A percentile compares a stretch with the other conserved stretches of the same genome.
Conservation (phyloP, 1,140 invertebrate species). For the Eciton burchellii region DNA sequence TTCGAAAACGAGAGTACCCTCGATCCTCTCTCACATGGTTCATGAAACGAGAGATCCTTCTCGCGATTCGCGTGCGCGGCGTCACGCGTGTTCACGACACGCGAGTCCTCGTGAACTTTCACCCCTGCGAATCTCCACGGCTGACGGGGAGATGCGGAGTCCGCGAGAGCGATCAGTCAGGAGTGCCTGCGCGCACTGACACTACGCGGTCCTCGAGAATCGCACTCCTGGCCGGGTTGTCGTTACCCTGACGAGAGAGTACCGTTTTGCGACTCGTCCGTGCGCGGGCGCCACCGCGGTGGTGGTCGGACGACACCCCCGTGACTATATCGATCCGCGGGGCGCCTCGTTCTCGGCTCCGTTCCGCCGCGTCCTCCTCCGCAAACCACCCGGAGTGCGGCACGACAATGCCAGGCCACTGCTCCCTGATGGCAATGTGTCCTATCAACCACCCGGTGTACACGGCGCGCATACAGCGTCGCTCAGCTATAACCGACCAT, state of each 20-base stretch:
- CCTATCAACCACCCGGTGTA: constrained; percentile 62
- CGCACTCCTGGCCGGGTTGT: constrained; percentile 66
- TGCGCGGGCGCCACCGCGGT: constrained; percentile 77
- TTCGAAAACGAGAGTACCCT: neutral
- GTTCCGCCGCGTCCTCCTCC: constrained; percentile 35
- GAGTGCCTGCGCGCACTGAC: constrained; percentile 69
- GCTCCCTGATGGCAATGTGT: constrained; percentile 78
- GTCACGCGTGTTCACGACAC: constrained; percentile 5
- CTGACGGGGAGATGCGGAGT: neutral
- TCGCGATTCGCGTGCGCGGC: constrained; percentile 22
- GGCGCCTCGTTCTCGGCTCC: constrained; percentile 31
- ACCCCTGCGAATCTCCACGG: constrained; percentile 21
- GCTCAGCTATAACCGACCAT: constrained; percentile 36
- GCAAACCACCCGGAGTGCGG: constrained; percentile 59
- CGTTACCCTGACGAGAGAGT: constrained; percentile 65
- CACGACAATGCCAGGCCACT: constrained; percentile 78
- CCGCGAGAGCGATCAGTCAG: constrained; percentile 39
- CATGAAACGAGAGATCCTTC: neutral
- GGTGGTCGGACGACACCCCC: constrained; percentile 81
- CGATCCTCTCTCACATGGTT: neutral
- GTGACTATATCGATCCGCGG: constrained; percentile 81
- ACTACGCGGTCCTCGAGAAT: constrained; percentile 48
- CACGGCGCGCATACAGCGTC: neutral
- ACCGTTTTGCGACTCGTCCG: constrained; percentile 70
- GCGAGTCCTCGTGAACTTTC: constrained; percentile 19